Conservation (phyloP, 2,797 vertebrate species). For the Phaenicophaeus curvirostris region DNA sequence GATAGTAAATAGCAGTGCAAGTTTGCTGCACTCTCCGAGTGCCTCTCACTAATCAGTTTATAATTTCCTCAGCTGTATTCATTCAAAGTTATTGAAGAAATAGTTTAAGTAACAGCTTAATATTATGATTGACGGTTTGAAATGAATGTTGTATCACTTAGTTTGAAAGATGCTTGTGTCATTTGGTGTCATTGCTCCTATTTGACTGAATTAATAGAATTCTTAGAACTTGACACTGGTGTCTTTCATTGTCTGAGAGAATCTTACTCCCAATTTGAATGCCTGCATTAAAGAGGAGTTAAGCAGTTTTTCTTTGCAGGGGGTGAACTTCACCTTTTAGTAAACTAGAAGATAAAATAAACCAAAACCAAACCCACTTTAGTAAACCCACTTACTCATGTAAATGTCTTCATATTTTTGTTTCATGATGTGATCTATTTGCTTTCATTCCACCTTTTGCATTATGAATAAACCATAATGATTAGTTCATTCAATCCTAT, state of each 20-base stretch:
- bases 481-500: neutral
- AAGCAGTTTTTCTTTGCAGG: neutral
- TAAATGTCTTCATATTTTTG: neutral
- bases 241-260: neutral
- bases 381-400: neutral
- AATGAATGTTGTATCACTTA: neutral
- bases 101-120: neutral
- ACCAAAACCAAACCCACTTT: neutral
- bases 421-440: neutral
- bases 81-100: neutral
- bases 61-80: neutral
- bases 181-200: neutral
- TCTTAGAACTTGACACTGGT: neutral
- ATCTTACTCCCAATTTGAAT: neutral
- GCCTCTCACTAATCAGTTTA: neutral
- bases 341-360: neutral
- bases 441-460: neutral
- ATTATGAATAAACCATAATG: neutral
- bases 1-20: neutral
- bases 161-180: neutral
- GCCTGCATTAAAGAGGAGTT: neutral
- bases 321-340: neutral
- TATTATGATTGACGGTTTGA: neutral
- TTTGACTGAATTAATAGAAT: neutral
- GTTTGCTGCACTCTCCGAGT: neutral